These are phyloP conservation scores for Micronisus gabar DNA, from an alignment of 2,113 vertebrate species.

Conservation along the genomic window DNA sequence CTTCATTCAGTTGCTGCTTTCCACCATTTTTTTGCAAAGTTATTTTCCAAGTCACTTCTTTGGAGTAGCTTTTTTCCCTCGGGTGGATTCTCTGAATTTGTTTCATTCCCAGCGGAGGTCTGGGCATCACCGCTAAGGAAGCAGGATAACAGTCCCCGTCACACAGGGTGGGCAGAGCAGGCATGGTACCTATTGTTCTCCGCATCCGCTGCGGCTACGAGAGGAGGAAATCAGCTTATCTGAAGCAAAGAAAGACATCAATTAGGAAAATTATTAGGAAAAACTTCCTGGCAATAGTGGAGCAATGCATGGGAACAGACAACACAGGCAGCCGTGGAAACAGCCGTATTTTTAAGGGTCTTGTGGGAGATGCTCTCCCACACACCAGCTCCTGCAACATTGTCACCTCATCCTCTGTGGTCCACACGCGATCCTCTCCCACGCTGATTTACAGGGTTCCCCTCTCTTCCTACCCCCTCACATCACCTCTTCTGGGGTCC, in stretches of 20 bases:
- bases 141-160: neutral
- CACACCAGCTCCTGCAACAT: rapidly evolving
- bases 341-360: rapidly evolving
- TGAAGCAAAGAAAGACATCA: slow-evolving; percentile 3
- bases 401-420: neutral
- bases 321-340: rapidly evolving
- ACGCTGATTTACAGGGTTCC: rapidly evolving
- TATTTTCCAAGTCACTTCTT: neutral
- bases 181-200: slow-evolving; percentile 30
- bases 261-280: slow-evolving; percentile 1
- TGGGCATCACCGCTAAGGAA: neutral
- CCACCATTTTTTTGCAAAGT: neutral
- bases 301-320: slow-evolving; percentile 25
- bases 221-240: slow-evolving; percentile 29
- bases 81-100: neutral
- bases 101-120: neutral
- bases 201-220: neutral
- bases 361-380: neutral
- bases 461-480: neutral
- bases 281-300: slow-evolving; percentile 10
- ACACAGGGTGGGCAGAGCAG: neutral
- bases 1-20: neutral
- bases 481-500: neutral
- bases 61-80: neutral
- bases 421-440: neutral